Percentiles rank a stretch among this genome's conserved stretches.
Evolutionary conservation across 2,797 vertebrate genomes (phyloP).

Genomic region (Oryzias sinensis): DNA sequence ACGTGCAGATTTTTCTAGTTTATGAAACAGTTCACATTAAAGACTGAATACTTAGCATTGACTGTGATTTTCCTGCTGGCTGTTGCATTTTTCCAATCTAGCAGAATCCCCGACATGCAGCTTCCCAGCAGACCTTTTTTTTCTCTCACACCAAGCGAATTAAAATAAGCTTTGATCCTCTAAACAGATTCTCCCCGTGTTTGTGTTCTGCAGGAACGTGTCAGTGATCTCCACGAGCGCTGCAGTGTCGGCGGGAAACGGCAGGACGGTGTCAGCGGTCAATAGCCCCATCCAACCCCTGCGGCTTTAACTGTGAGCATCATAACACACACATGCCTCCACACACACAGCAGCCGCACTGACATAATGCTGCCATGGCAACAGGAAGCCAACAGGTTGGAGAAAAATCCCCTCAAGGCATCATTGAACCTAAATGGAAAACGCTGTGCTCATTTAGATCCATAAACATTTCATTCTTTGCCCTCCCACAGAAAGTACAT

Average conservation of each 20-base stretch:
- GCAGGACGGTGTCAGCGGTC: slow-evolving; percentile 17
- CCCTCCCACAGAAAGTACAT: too few relatives aligned
- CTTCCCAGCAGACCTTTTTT: too few relatives aligned
- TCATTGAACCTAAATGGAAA: slow-evolving; percentile 14
- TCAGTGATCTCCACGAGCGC: neutral
- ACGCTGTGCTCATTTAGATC: slow-evolving; percentile 23
- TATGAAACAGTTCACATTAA: too few relatives aligned
- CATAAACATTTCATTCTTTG: slow-evolving; percentile 13
- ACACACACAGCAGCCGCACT: slow-evolving; percentile 14
- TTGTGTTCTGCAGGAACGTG: neutral
- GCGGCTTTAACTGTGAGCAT: slow-evolving; percentile 13
- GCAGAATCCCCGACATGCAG: too few relatives aligned
- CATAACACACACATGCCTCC: slow-evolving; percentile 7
- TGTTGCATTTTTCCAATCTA: too few relatives aligned
- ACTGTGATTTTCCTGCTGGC: too few relatives aligned
- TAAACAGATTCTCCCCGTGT: neutral
- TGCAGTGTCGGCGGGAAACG: neutral
- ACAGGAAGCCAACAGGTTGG: slow-evolving; percentile 52
- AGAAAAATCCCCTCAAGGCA: slow-evolving; percentile 20
- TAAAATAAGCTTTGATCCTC: too few relatives aligned
- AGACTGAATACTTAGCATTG: too few relatives aligned
- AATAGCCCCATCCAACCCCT: slow-evolving; percentile 23
- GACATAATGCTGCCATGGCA: slow-evolving; percentile 56
- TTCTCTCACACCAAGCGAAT: too few relatives aligned
- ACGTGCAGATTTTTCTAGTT: too few relatives aligned